Base-by-base conservation (phyloP, 2,113 vertebrate genomes). In the Lophius piscatorius region DNA sequence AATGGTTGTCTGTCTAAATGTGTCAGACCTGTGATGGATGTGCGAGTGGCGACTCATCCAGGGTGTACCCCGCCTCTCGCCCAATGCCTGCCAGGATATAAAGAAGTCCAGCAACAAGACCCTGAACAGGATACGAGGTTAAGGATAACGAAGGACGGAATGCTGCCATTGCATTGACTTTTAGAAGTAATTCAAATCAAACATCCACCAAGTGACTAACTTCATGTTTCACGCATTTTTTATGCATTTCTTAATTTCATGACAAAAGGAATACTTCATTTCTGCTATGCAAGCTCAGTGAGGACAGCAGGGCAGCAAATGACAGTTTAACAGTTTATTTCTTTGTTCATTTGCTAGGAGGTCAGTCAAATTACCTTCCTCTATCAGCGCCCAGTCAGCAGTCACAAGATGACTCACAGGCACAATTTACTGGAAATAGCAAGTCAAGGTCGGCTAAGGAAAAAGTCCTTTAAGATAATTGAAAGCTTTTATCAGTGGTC, bases 361-460 rank as follows among this genome's bases (percentile, higher is more conserved):
- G 21, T 56, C 12, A 0, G 21, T 44, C 34, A 14, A 35, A 31
- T 31, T 63, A 59, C 44, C 44, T 70, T 78, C 45, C 45, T 13
- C 35, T 10, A 8, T 29, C 29, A 26, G 24, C 60, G 71, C 57
- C 1, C 16, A 41, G 44, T 82, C 83, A 81, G 81, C 77, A 67
- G 20, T 64, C 28, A 24, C 1, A 14, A 17, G 11, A 35, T 58
- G 23, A 71, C 36, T 67, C 70, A 50, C 8, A 40, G 45, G 48
- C 49, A n/a, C 61, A 52, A 4, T 17, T 54, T 9, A 10, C 38
- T 2, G 4, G 26, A 56, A 65, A 28, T 29, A 72, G 69, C 33
- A 60, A 66, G 36, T 57, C 20, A 0, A 56, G 38, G 13, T 1
- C 2, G 4, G 0, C 41, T 49, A 10, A 4, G 36, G 1, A 16